A percentile compares a stretch with the other conserved stretches of the same genome.
Evolutionary conservation across 1,140 invertebrate genomes (phyloP).

Genomic region (Matsumurasca onukii): DNA sequence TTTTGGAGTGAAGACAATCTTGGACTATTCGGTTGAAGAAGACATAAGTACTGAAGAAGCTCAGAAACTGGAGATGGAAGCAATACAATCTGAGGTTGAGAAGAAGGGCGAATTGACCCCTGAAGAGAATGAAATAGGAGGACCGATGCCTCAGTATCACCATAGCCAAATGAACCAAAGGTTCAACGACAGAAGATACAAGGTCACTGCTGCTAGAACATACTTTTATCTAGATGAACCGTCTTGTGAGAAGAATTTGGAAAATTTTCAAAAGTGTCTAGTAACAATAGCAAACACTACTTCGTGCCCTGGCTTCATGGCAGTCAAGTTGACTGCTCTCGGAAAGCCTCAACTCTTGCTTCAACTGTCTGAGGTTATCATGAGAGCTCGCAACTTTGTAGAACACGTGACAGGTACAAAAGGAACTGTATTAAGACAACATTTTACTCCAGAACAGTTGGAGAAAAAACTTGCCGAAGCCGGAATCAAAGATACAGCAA

Average conservation of each 20-base stretch:
- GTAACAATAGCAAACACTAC: conserved; percentile 72
- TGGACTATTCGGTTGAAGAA: conserved; percentile 98
- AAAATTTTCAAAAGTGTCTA: conserved; percentile 55
- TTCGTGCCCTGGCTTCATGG: conserved; percentile 92
- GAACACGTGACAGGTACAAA: conserved; percentile 74
- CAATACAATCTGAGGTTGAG: conserved; percentile 49
- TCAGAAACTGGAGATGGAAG: conserved; percentile 88
- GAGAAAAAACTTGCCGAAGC: conserved; percentile 79
- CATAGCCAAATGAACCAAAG: conserved; percentile 70
- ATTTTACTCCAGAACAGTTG: conserved; percentile 83
- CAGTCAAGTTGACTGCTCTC: conserved; percentile 96
- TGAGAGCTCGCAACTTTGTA: conserved; percentile 92
- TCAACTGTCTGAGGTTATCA: conserved; percentile 97
- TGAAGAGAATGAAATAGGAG: conserved; percentile 26
- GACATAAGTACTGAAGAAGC: conserved; percentile 88
- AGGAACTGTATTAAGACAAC: conserved; percentile 79
- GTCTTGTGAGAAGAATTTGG: conserved; percentile 96
- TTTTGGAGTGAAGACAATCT: conserved; percentile 97
- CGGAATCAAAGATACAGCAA: conserved; percentile 71
- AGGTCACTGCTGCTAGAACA: conserved; percentile 90
- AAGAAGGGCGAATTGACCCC: background rate
- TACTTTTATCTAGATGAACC: conserved; percentile 99
- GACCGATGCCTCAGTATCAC: conserved; percentile 74
- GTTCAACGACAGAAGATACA: conserved; percentile 92
- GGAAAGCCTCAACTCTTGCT: conserved; percentile 94